Evolutionary conservation across 2,113 vertebrate genomes (phyloP).

Genomic region (Hippocampus comes): DNA sequence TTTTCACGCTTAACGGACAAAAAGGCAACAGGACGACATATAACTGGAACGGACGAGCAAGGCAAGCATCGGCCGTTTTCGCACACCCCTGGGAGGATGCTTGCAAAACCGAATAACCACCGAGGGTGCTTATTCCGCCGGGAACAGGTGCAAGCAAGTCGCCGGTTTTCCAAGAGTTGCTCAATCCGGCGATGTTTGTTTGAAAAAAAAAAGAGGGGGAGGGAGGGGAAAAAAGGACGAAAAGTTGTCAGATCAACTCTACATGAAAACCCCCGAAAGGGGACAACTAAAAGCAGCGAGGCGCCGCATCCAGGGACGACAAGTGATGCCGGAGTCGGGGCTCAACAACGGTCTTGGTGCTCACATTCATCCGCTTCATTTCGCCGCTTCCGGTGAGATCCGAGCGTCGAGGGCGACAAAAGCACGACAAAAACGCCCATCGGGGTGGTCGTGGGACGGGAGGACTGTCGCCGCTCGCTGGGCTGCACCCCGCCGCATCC

Average conservation of each 20-base stretch:
- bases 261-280: conserved; percentile 12
- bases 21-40: conserved; percentile 50
- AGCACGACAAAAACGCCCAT: conserved; percentile 61
- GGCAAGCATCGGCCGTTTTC: conserved; percentile 63
- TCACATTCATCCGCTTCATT: conserved; percentile 80
- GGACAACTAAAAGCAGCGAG: conserved; percentile 23
- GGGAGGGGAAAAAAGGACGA: conserved; percentile 11
- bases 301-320: conserved; percentile 54
- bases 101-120: conserved; percentile 62
- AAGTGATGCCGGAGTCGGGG: conserved; percentile 52
- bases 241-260: conserved; percentile 52
- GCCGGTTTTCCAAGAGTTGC: conserved; percentile 63
- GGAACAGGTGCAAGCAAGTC: conserved; percentile 41
- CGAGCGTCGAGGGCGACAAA: conserved; percentile 54
- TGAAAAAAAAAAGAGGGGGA: conserved; percentile 30
- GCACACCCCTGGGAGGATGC: conserved; percentile 69
- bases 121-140: conserved; percentile 61
- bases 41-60: conserved; percentile 40
- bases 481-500: conserved; percentile 60
- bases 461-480: conserved; percentile 48
- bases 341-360: conserved; percentile 56
- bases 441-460: conserved; percentile 55
- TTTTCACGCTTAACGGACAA: conserved; percentile 56
- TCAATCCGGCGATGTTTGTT: conserved; percentile 58
- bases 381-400: conserved; percentile 61